phyloP scores from a whole-genome alignment of 2,113 vertebrate genomes.

The Serilophus lunatus region DNA sequence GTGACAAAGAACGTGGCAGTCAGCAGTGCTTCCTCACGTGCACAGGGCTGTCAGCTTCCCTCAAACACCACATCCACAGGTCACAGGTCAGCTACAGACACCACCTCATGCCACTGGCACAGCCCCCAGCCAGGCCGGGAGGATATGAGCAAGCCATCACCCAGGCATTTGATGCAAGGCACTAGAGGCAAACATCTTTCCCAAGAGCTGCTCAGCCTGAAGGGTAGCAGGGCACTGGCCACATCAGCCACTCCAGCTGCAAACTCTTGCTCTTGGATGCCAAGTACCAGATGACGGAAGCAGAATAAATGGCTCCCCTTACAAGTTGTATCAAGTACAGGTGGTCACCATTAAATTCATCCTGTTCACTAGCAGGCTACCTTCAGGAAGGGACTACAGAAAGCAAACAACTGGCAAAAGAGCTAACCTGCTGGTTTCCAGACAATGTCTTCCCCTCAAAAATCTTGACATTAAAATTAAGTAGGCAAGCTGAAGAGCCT shows the following conservation, averaged over 20 bases:
- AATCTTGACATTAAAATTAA: not conserved
- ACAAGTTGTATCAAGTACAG: not conserved
- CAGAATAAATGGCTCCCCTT: not conserved
- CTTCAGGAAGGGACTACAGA: not conserved
- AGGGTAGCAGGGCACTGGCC: not conserved
- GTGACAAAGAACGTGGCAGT: not conserved
- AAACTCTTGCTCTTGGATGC: not conserved
- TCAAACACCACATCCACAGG: not conserved
- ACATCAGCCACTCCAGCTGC: not conserved
- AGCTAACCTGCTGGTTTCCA: not conserved
- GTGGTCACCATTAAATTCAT: not conserved
- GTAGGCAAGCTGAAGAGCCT: not conserved
- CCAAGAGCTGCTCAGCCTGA: not conserved
- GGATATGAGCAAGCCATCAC: not conserved
- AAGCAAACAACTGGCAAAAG: not conserved
- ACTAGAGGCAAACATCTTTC: not conserved
- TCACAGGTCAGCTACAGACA: not conserved
- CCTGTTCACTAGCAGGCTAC: not conserved
- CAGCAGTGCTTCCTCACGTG: accelerated
- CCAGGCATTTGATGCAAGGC: not conserved
- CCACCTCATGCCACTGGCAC: not conserved
- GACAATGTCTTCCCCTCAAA: not conserved
- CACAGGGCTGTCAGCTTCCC: not conserved
- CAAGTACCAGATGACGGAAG: not conserved
- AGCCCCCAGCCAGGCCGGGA: not conserved